Evolutionary conservation across 2,113 vertebrate species (phyloP), one percentile per base, ranked within the genome.

Genomic region (Chauna torquata): DNA sequence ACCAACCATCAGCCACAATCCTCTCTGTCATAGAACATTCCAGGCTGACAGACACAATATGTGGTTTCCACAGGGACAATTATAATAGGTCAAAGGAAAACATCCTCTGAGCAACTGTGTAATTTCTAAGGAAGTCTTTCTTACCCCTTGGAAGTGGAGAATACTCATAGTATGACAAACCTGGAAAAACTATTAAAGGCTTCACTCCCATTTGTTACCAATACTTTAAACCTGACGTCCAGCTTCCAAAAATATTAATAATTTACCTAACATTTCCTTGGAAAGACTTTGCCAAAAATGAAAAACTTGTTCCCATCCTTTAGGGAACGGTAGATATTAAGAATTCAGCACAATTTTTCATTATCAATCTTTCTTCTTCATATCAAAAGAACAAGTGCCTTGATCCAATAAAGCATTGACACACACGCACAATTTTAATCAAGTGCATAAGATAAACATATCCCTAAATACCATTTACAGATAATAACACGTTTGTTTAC

Each of bases 121-220:
- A 64, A 86, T 70, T 92, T 97, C 86, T 83, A 83, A 93, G 59
- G 68, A 90, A 95, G 62, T 55, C 38, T 88, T 64, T 71, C 49
- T 57, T 61, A 17, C 7, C 59, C 47, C 0, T 0, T 75, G 64
- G 54, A 93, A 94, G 42, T 0, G 0, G 17, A 95, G 19, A 88
- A 95, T 96, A 88, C 55, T 90, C 94, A 92, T 23, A 92, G n/a
- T 30, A 75, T 50, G 62, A 93, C 61, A 90, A 64, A 93, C 77
- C 82, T 93, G 64, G 76, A 90, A 92, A 58, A 90, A 86, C 27
- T 76, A 58, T 79, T 69, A 71, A 82, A 75, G 14, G 6, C 62
- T 93, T 94, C 23, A 47, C 47, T 95, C 47, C 59, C 34, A 40
- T 19, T 81, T 59, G 7, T 86, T 59, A 75, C n/a, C 14, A 86